These are phyloP conservation scores for Pollicipes pollicipes DNA, from an alignment of 1,140 invertebrate species.

Conservation along the genomic window DNA sequence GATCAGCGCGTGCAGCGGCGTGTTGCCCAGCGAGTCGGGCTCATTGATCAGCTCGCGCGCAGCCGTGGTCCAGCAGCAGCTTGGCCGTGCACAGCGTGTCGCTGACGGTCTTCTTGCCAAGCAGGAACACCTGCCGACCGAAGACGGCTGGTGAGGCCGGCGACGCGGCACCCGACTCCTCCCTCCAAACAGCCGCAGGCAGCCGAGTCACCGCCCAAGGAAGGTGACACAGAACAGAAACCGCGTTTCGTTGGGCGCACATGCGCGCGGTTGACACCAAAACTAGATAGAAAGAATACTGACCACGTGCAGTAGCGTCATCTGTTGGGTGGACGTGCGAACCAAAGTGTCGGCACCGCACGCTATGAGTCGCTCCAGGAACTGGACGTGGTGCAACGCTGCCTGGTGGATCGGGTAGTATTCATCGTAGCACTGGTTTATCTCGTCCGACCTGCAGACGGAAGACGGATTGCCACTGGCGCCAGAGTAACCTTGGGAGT, in stretches of 20 bases:
- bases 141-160: conserved; percentile 14
- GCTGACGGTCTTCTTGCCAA: conserved; percentile 41
- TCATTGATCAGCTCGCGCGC: conserved; percentile 51
- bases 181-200: no score
- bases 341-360: conserved; percentile 46
- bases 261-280: no score
- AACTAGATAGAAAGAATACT: no score
- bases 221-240: no score
- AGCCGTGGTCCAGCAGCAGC: conserved; percentile 41
- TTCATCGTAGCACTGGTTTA: conserved; percentile 53
- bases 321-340: conserved; percentile 48
- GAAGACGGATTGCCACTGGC: no score
- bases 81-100: conserved; percentile 45
- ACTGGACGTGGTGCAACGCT: conserved; percentile 43
- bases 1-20: conserved; percentile 40
- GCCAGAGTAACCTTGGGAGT: not conserved
- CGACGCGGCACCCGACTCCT: conserved; percentile 8
- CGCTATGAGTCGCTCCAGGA: conserved; percentile 42
- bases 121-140: conserved; percentile 18
- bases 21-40: conserved; percentile 45
- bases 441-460: conserved; percentile 37
- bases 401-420: conserved; percentile 57
- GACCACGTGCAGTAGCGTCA: conserved; percentile 48
- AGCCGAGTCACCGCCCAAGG: no score
- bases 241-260: no score